These are phyloP conservation scores for Poecilia wingei DNA, from an alignment of 2,797 vertebrate genomes.

Conservation along the genomic window DNA sequence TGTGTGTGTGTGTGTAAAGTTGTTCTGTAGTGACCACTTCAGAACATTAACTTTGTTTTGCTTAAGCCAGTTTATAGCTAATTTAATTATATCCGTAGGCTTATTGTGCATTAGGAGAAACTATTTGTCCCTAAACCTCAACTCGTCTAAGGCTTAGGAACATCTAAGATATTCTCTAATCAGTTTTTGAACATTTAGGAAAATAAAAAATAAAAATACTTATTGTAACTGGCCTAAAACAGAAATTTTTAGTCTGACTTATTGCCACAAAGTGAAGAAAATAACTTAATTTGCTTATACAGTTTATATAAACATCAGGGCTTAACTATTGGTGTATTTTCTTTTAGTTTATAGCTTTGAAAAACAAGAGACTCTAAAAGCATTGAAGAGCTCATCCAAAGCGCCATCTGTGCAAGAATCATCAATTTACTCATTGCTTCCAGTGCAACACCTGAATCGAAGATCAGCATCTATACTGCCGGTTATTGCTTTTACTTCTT, in stretches of 20 bases:
- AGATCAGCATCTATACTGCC: conserved; percentile 6
- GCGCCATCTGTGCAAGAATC: neutral
- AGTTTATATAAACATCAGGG: neutral
- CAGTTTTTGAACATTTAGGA: neutral
- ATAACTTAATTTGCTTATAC: neutral
- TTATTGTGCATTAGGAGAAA: neutral
- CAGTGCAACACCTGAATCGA: conserved; percentile 43
- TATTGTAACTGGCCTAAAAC: neutral
- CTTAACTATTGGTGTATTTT: neutral
- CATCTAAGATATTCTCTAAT: neutral
- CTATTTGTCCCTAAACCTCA: neutral
- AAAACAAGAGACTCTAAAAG: neutral
- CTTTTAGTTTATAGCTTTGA: neutral
- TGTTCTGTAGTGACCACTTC: neutral
- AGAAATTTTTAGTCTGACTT: too few species aligned
- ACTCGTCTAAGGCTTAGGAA: too few species aligned
- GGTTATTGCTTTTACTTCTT: conserved; percentile 48
- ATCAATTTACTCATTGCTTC: conserved; percentile 18
- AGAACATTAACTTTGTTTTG: neutral
- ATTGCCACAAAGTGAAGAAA: neutral
- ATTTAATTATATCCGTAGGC: neutral
- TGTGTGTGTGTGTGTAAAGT: too few species aligned
- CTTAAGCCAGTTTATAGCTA: neutral
- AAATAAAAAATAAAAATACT: neutral
- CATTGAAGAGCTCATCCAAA: neutral